A percentile compares a stretch with the other conserved stretches of the same genome.
phyloP scores from a whole-genome alignment of 1,140 invertebrate species.

The Ceratosolen solmsi region DNA sequence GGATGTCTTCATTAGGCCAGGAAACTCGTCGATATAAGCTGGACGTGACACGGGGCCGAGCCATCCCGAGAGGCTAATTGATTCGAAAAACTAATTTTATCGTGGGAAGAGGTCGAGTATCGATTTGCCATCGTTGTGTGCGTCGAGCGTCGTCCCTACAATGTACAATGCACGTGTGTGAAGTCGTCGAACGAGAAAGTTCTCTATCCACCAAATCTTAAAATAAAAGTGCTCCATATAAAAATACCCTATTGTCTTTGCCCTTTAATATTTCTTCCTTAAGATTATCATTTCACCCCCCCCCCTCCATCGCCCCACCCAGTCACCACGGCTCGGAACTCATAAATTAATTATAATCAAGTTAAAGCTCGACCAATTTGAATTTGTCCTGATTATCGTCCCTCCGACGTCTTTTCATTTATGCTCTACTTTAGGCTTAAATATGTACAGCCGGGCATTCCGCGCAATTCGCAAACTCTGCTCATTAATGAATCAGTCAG shows the following conservation, averaged over 20 bases:
- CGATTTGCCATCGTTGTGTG: neutral
- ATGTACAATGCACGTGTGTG: no score
- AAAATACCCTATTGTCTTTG: neutral
- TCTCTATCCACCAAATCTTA: neutral
- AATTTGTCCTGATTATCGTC: neutral
- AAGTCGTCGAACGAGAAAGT: no score
- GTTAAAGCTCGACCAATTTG: neutral
- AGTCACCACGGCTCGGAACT: no score
- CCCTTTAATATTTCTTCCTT: neutral
- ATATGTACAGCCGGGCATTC: neutral
- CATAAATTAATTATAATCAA: slow-evolving; percentile 23
- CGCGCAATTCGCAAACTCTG: neutral
- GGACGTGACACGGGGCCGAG: neutral
- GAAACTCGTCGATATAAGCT: neutral
- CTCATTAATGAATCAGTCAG: slow-evolving; percentile 18
- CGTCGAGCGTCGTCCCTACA: no score
- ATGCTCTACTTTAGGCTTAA: neutral
- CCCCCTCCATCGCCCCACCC: no score
- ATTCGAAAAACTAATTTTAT: slow-evolving; percentile 28
- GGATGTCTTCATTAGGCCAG: slow-evolving; percentile 8
- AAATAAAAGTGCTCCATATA: neutral
- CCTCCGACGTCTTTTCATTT: neutral
- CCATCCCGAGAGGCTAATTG: slow-evolving; percentile 24
- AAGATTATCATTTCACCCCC: neutral
- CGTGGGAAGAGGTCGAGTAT: neutral